Percentiles rank a stretch among this genome's conserved stretches.
Evolutionary conservation across 2,797 vertebrate genomes (phyloP).

Genomic region (Salmo trutta): DNA sequence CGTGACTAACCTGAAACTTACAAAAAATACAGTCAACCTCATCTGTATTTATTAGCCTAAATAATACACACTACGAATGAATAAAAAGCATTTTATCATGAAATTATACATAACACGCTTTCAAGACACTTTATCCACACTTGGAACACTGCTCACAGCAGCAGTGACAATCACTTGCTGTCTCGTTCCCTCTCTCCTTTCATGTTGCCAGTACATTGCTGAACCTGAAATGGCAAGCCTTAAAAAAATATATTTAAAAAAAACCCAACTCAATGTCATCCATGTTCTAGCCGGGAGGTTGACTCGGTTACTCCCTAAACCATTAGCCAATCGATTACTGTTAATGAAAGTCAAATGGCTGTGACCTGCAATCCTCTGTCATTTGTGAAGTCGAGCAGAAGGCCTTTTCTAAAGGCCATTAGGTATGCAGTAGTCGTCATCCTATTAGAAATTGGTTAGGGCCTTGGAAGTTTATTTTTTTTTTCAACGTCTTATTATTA

Average conservation of each 20-base stretch:
- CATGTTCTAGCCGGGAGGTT: no score
- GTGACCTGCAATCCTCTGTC: neutral
- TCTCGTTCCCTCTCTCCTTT: neutral
- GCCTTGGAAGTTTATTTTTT: neutral
- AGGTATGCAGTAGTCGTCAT: neutral
- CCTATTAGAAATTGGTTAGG: no score
- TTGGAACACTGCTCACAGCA: neutral
- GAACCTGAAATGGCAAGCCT: neutral
- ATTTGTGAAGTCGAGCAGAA: neutral
- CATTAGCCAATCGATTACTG: neutral
- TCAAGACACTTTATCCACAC: neutral
- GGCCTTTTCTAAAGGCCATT: neutral
- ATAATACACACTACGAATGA: neutral
- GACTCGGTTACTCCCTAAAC: neutral
- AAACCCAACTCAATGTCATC: neutral
- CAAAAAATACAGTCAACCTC: neutral
- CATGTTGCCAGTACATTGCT: neutral
- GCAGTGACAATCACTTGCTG: neutral
- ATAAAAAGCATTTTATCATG: neutral
- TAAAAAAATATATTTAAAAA: neutral
- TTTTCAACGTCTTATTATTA: neutral
- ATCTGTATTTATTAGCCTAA: neutral
- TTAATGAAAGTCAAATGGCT: slow-evolving; percentile 2
- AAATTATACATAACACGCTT: neutral
- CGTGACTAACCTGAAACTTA: no score